A percentile compares a stretch with the other conserved stretches of the same genome.
Conservation (phyloP, 2,888 invertebrate species). For the Aleiodes leptofemur region DNA sequence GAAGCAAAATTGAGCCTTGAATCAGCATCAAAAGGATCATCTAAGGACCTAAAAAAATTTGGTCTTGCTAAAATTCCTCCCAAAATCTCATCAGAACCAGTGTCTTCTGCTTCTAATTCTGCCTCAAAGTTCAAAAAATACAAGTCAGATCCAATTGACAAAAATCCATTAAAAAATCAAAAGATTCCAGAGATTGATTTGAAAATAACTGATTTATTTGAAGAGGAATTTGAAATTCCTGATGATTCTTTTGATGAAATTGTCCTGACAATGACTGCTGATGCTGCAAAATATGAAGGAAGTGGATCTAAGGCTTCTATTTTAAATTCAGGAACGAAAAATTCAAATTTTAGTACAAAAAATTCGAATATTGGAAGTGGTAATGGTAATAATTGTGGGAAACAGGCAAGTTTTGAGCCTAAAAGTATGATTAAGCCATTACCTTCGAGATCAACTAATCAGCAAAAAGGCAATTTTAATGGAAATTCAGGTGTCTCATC, state of each 20-base stretch:
- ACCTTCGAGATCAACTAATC: not conserved
- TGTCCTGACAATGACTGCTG: constrained; percentile 60
- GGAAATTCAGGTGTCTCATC: not conserved
- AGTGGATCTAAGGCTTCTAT: not conserved
- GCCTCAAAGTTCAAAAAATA: constrained; percentile 15
- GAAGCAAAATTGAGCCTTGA: constrained; percentile 61
- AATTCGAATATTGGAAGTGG: not conserved
- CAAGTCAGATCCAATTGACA: constrained; percentile 29
- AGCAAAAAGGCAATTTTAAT: constrained; percentile 1
- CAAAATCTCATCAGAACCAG: not conserved
- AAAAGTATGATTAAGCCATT: not conserved
- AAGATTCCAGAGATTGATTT: not conserved
- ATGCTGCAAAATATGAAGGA: constrained; percentile 45
- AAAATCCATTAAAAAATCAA: not conserved
- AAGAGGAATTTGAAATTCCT: constrained; percentile 56
- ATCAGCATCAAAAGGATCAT: constrained; percentile 5
- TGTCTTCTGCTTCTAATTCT: not conserved
- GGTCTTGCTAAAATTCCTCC: not conserved
- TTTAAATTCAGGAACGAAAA: constrained; percentile 39
- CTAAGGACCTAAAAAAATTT: not conserved
- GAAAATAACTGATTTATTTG: not conserved
- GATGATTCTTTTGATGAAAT: constrained; percentile 68
- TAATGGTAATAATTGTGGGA: not conserved
- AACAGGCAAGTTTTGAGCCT: not conserved
- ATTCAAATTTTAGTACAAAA: not conserved